Base-by-base conservation (phyloP, 1,140 invertebrate species). In the Drosophila pallidifrons region DNA sequence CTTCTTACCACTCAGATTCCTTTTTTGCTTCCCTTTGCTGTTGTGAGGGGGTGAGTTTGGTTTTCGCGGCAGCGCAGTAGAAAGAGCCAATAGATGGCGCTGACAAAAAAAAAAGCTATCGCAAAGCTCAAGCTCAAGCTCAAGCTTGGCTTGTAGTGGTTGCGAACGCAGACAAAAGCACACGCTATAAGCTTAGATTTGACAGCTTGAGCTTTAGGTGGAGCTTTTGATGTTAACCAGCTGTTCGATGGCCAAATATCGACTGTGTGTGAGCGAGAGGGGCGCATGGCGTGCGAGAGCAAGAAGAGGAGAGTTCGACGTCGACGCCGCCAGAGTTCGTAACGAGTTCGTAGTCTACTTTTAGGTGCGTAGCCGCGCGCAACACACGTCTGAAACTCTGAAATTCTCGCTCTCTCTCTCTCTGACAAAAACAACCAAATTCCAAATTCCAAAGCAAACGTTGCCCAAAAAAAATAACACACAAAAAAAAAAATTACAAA, bases 311-410 rank as follows among this genome's bases (percentile, higher is more conserved):
- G 54, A 41, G 70, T 32, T 75, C 60, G 41, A 68, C 75, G 64
- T 75, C 60, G 41, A 68, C 75, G 64, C 43, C 57, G 65, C 38
- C 41, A 25, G 35, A 79, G 55, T 58, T 71, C 70, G 69, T 76
- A 47, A 57, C 79, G 63, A 66, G 75, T 68, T 85, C 73, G 89
- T 89, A 91, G 90, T 91, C 90, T 81, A 91, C 89, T 90, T 91
- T 91, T 90, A 91, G 90, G 89, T 91, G 89, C 89, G 85, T 90
- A 91, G 82, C 86, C 67, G 81, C 83, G 79, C 79, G 82, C 76
- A 87, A 63, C 79, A 82, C 68, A 70, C 81, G 73, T 59, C 67
- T 25, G 20, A 25, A 25, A 25, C 28, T 5, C 47, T 59, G 41
- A n/a, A 51, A 58, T 30, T 28, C 25, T 45, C 41, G 5, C 20